Percentiles rank a stretch among this genome's conserved stretches.
Evolutionary conservation across 2,113 vertebrate species (phyloP).

Genomic region (Grantiella picta): DNA sequence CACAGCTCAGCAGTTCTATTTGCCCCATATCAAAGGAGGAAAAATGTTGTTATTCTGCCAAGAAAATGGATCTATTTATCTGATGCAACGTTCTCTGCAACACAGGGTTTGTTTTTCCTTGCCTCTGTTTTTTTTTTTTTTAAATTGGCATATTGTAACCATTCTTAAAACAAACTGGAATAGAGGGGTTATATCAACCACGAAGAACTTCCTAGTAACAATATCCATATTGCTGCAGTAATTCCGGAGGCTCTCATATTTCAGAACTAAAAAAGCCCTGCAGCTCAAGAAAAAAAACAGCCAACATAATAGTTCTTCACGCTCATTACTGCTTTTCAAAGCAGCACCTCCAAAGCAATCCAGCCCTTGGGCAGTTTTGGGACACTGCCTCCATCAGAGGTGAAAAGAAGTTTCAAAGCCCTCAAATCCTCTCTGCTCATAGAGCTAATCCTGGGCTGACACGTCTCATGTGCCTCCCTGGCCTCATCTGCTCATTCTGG

Average conservation of each 20-base stretch:
- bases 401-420: background rate
- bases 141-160: background rate
- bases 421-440: background rate
- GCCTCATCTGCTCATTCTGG: background rate
- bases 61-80: slow-evolving; percentile 52
- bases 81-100: background rate
- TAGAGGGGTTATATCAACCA: background rate
- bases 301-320: background rate
- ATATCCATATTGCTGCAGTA: background rate
- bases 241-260: background rate
- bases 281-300: background rate
- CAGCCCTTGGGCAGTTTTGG: background rate
- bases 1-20: slow-evolving; percentile 2
- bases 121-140: background rate
- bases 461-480: background rate
- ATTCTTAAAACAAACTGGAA: background rate
- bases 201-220: background rate
- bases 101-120: background rate
- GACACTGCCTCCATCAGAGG: background rate
- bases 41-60: slow-evolving; percentile 38
- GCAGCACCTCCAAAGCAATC: background rate
- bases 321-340: background rate
- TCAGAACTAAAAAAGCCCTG: background rate
- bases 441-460: background rate
- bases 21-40: slow-evolving; percentile 6